A percentile compares a stretch with the other conserved stretches of the same genome.
These are phyloP conservation scores for Drosophila jambulina DNA, from an alignment of 1,140 invertebrate genomes.

Conservation along the genomic window DNA sequence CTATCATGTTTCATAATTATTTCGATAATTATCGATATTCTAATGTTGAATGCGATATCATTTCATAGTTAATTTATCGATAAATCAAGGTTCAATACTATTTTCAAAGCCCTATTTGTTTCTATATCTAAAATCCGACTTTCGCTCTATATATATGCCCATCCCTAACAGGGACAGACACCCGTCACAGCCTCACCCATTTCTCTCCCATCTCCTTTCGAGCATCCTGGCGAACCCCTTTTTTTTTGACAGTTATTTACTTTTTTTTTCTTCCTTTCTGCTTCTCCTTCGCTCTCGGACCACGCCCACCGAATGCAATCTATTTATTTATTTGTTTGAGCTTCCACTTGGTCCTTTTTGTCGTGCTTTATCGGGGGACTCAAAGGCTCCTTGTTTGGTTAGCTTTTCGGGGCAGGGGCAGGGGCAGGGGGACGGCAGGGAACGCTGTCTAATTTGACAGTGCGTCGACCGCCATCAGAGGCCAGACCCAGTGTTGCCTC, in stretches of 20 bases:
- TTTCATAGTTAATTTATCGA: neutral
- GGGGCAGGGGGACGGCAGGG: neutral
- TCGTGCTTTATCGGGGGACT: constrained; percentile 38
- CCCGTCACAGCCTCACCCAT: neutral
- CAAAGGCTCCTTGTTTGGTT: constrained; percentile 32
- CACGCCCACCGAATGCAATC: constrained; percentile 55
- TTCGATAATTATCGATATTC: no score
- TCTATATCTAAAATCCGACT: neutral
- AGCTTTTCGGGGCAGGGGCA: neutral
- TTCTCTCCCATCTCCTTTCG: neutral
- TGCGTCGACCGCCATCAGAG: constrained; percentile 41
- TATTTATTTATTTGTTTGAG: constrained; percentile 52
- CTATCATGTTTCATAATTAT: no score
- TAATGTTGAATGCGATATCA: no score
- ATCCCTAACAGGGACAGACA: neutral
- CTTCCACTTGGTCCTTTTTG: constrained; percentile 3
- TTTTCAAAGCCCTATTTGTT: no score
- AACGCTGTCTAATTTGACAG: constrained; percentile 53
- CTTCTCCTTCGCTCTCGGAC: constrained; percentile 10
- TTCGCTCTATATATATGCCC: neutral
- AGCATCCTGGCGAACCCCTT: constrained; percentile 27
- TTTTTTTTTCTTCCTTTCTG: constrained; percentile 14
- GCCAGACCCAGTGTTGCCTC: neutral
- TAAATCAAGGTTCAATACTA: no score
- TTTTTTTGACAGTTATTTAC: constrained; percentile 56